These are phyloP conservation scores for Trogon melanurus DNA, from an alignment of 2,113 vertebrate species.

Conservation along the genomic window DNA sequence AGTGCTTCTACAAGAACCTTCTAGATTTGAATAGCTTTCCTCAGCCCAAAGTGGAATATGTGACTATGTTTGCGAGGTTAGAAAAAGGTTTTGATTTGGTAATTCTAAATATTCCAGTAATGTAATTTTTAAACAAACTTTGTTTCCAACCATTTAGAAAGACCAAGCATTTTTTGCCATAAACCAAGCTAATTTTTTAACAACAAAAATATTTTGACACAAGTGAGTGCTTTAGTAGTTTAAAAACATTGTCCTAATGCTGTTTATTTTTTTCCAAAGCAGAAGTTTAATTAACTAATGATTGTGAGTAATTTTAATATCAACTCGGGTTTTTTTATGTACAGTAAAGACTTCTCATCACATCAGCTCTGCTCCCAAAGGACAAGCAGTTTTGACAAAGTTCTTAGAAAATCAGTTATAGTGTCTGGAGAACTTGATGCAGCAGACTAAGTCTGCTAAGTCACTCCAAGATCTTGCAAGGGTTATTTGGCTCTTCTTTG, in stretches of 20 bases:
- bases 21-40: neutral
- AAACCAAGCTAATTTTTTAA: neutral
- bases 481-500: neutral
- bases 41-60: neutral
- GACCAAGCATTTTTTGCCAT: neutral
- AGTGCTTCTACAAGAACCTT: neutral
- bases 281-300: neutral
- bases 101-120: neutral
- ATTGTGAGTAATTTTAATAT: neutral
- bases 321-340: neutral
- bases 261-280: neutral
- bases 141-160: neutral
- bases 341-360: neutral
- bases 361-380: neutral
- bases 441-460: neutral
- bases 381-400: neutral
- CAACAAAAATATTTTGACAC: neutral
- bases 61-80: neutral
- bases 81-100: neutral
- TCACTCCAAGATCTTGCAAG: neutral
- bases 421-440: accelerated
- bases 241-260: neutral
- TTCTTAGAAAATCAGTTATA: neutral
- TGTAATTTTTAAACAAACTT: neutral
- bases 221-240: neutral